These are phyloP conservation scores for Schizopygopsis pylzovi DNA, from an alignment of 2,797 vertebrate species.

Conservation along the genomic window DNA sequence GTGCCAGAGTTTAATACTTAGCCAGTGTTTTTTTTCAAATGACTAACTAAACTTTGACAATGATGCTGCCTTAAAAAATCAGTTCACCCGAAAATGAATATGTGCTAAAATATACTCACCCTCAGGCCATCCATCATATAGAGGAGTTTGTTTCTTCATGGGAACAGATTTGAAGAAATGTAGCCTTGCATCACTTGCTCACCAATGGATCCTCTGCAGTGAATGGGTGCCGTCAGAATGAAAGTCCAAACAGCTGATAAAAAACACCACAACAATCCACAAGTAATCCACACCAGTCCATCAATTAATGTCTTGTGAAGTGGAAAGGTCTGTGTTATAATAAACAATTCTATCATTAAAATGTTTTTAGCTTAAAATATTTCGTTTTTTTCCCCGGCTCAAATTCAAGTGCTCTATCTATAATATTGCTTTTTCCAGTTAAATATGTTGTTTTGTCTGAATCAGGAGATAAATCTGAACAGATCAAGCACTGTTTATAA, in stretches of 20 bases:
- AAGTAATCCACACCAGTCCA: not conserved
- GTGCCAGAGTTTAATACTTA: not conserved
- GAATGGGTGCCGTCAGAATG: not conserved
- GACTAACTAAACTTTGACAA: not conserved
- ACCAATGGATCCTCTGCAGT: not conserved
- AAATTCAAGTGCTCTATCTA: too few species aligned
- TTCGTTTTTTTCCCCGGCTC: rapidly evolving
- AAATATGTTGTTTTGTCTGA: too few species aligned
- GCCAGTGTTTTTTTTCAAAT: not conserved
- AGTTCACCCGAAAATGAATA: not conserved
- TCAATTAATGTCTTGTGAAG: not conserved
- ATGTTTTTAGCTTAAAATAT: too few species aligned
- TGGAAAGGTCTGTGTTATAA: not conserved
- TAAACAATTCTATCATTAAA: too few species aligned
- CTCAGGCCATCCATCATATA: not conserved
- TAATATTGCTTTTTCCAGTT: too few species aligned
- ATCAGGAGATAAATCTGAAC: too few species aligned
- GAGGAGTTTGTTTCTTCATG: not conserved
- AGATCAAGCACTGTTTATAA: too few species aligned
- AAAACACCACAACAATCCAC: not conserved
- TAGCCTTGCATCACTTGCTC: not conserved
- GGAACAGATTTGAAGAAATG: not conserved
- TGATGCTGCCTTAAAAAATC: not conserved
- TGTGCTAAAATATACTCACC: not conserved
- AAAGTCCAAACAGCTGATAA: not conserved